A percentile compares a stretch with the other conserved stretches of the same genome.
phyloP scores from a whole-genome alignment of 1,140 invertebrate genomes.

The Polypedilum vanderplanki region DNA sequence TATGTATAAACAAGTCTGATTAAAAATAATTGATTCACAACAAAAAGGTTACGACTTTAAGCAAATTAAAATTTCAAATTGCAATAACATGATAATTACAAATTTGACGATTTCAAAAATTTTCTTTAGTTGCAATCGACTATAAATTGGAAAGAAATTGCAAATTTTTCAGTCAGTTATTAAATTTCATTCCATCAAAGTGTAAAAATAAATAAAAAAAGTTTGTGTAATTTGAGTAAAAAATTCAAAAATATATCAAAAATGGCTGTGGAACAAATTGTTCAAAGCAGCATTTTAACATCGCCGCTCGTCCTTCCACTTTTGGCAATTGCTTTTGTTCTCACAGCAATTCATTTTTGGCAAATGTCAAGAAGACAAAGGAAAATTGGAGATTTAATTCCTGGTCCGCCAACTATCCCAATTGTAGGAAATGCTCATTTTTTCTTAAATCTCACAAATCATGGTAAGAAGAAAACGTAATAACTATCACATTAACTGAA shows the following conservation, averaged over 20 bases:
- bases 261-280: slow-evolving; percentile 40
- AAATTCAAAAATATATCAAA: background rate
- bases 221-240: background rate
- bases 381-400: slow-evolving; percentile 32
- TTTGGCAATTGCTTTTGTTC: slow-evolving; percentile 37
- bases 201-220: background rate
- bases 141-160: background rate
- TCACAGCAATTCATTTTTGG: slow-evolving; percentile 35
- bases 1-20: too few relatives aligned
- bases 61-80: background rate
- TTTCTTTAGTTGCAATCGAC: background rate
- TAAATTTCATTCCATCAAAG: background rate
- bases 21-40: background rate
- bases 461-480: background rate
- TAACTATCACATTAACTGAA: background rate
- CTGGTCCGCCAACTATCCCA: slow-evolving; percentile 36
- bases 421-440: slow-evolving; percentile 39
- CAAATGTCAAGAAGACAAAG: slow-evolving; percentile 38
- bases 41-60: background rate
- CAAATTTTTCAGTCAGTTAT: background rate
- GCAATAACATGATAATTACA: background rate
- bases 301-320: slow-evolving; percentile 35
- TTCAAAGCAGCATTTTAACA: slow-evolving; percentile 35
- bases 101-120: background rate
- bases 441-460: slow-evolving; percentile 33